Percentiles rank a stretch among this genome's conserved stretches.
phyloP scores from a whole-genome alignment of 2,797 vertebrate genomes.

The Phrynocephalus forsythii region DNA sequence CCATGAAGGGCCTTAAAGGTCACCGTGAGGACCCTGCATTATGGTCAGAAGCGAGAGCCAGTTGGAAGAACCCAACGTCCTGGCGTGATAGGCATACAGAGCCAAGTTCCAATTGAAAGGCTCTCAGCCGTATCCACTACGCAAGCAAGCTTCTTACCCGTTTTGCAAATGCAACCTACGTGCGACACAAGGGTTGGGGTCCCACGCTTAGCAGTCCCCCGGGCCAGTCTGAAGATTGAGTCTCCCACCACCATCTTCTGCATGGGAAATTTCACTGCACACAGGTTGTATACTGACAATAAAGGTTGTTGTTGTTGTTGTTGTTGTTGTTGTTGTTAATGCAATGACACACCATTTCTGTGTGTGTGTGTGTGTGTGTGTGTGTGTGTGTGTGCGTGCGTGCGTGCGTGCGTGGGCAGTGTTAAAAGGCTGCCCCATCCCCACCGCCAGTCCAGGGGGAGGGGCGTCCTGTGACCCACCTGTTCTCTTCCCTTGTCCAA shows the following conservation, averaged over 20 bases:
- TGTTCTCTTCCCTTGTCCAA: background rate
- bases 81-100: background rate
- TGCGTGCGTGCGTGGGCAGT: background rate
- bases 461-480: background rate
- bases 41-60: background rate
- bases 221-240: background rate
- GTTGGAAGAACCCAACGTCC: too few relatives aligned
- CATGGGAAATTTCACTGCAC: too few relatives aligned
- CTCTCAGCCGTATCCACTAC: background rate
- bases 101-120: background rate
- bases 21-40: background rate
- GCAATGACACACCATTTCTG: too few relatives aligned
- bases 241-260: background rate
- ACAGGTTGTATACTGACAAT: too few relatives aligned
- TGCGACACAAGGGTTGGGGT: background rate
- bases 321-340: too few relatives aligned
- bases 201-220: too few relatives aligned
- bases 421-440: background rate
- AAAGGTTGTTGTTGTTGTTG: too few relatives aligned
- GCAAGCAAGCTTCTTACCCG: background rate
- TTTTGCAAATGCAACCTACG: background rate
- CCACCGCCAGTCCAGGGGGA: background rate
- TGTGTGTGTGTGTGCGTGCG: too few relatives aligned
- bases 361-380: too few relatives aligned
- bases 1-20: background rate